Evolutionary conservation across 2,797 vertebrate genomes (phyloP).

Genomic region (Garrulus glandarius): DNA sequence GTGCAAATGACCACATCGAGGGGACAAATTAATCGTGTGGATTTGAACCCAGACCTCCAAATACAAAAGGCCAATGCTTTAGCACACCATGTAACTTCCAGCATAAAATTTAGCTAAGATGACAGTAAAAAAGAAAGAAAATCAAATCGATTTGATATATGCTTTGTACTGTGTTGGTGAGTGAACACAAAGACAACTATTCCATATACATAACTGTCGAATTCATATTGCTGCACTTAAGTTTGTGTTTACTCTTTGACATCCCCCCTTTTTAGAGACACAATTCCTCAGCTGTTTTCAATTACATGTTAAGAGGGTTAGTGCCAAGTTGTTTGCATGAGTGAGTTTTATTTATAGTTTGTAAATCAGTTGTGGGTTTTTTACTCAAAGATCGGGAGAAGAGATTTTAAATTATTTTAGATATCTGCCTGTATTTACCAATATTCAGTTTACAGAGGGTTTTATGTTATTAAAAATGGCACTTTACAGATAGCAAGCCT

Average conservation of each 20-base stretch:
- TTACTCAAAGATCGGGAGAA: neutral
- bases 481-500: neutral
- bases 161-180: neutral
- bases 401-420: conserved; percentile 6
- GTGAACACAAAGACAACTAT: neutral
- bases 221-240: conserved; percentile 26
- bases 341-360: conserved; percentile 55
- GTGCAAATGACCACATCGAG: conserved; percentile 63
- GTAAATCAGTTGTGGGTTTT: conserved; percentile 21
- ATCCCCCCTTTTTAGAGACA: conserved; percentile 10
- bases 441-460: neutral
- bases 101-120: conserved; percentile 18
- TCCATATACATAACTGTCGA: neutral
- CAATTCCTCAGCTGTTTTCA: conserved; percentile 30
- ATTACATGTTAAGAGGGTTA: conserved; percentile 3
- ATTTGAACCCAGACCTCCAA: conserved; percentile 59
- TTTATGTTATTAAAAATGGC: neutral
- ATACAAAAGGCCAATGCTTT: conserved; percentile 27
- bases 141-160: neutral
- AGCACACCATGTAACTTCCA: conserved; percentile 41
- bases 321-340: conserved; percentile 53
- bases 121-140: conserved; percentile 23
- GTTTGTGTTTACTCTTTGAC: conserved; percentile 42
- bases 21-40: conserved; percentile 40
- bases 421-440: neutral